Conservation (phyloP, 2,888 invertebrate genomes). For the Ichneumoninae sp. region DNA sequence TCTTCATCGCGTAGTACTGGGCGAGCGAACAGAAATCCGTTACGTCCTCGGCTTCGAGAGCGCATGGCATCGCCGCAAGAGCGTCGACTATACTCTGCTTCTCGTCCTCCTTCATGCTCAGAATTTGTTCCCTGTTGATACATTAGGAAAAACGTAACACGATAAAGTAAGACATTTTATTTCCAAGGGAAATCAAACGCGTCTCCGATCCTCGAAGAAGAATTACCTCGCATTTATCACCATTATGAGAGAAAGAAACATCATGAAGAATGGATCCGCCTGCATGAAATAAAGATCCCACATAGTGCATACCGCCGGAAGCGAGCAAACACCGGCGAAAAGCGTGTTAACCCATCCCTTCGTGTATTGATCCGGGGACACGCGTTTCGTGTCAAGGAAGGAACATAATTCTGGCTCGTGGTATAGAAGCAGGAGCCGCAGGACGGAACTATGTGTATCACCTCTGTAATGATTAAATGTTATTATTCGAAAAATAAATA, state of each 20-base stretch:
- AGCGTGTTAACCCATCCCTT: constrained; percentile 95
- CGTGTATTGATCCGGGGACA: constrained; percentile 96
- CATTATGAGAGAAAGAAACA: constrained; percentile 97
- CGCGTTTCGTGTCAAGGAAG: constrained; percentile 97
- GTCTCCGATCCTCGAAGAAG: not conserved
- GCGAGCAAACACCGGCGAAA: constrained; percentile 94
- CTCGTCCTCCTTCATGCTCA: constrained; percentile 90
- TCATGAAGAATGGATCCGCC: constrained; percentile 97
- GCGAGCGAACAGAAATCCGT: constrained; percentile 98
- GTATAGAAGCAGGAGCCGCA: constrained; percentile 93
- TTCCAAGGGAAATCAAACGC: not conserved
- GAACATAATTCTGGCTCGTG: constrained; percentile 99
- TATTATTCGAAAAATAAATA: not conserved
- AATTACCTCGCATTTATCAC: constrained; percentile 93
- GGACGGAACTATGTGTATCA: constrained; percentile 85
- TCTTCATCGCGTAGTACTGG: constrained; percentile 97
- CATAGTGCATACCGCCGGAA: constrained; percentile 95
- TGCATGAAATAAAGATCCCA: constrained; percentile 99
- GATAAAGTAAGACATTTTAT: not conserved
- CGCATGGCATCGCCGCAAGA: constrained; percentile 91
- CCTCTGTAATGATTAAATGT: constrained; percentile 82
- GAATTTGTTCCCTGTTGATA: constrained; percentile 89
- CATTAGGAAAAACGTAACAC: not conserved
- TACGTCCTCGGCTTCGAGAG: constrained; percentile 96
- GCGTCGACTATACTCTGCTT: constrained; percentile 89